These are phyloP conservation scores for Apocrypta bakeri DNA, from an alignment of 1,140 invertebrate genomes.

Conservation along the genomic window DNA sequence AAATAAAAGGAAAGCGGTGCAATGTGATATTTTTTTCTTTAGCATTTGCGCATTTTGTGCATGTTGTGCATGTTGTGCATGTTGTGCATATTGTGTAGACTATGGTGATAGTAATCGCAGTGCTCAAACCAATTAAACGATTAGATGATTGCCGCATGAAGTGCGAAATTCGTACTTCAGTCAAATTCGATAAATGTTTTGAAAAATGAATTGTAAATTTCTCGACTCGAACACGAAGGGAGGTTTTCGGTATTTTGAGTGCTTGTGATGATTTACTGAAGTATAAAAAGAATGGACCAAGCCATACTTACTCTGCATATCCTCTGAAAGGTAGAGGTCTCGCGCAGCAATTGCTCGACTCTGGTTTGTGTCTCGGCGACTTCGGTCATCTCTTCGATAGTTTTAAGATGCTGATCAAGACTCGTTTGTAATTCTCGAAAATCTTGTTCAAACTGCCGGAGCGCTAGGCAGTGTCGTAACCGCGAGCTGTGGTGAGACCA, in stretches of 20 bases:
- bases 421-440: conserved; percentile 86
- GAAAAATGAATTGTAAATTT: background rate
- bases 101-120: background rate
- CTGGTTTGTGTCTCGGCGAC: conserved; percentile 87
- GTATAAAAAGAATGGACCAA: conserved; percentile 1
- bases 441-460: conserved; percentile 92
- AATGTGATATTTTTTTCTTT: conserved; percentile 61
- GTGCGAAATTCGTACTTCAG: background rate
- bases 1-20: conserved; percentile 73
- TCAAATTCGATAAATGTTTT: background rate
- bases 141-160: background rate
- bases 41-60: conserved; percentile 53
- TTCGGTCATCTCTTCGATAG: conserved; percentile 87
- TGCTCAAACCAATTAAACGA: background rate
- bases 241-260: background rate
- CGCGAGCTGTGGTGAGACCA: conserved; percentile 93
- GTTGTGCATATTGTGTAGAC: conserved; percentile 55
- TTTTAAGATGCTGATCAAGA: conserved; percentile 83
- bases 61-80: too few species aligned
- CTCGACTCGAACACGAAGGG: background rate
- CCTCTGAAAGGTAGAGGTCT: conserved; percentile 86
- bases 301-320: conserved; percentile 79
- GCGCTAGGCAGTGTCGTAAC: conserved; percentile 90
- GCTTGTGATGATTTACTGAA: conserved; percentile 9
- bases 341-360: conserved; percentile 85